Percentiles rank a stretch among this genome's conserved stretches.
These are phyloP conservation scores for Drosophila saltans DNA, from an alignment of 1,140 invertebrate genomes.

Conservation along the genomic window DNA sequence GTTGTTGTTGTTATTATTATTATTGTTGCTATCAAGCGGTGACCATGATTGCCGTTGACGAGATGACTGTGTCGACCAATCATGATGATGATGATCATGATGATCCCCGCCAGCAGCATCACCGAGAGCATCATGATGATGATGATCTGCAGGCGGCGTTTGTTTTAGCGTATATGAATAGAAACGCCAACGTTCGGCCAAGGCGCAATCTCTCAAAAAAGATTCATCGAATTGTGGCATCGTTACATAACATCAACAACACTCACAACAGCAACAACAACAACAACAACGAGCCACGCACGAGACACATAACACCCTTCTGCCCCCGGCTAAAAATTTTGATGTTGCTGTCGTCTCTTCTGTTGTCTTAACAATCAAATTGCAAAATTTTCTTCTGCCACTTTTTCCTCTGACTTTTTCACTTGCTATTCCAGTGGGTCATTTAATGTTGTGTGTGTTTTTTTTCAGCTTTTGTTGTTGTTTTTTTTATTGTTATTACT, in stretches of 20 bases:
- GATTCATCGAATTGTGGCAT: conserved; percentile 82
- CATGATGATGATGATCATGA: conserved; percentile 23
- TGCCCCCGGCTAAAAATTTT: not conserved
- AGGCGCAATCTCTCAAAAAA: conserved; percentile 75
- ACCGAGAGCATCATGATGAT: conserved; percentile 5
- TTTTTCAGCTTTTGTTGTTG: not conserved
- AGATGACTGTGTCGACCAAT: not conserved
- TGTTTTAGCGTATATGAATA: conserved; percentile 74
- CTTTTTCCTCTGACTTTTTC: not conserved
- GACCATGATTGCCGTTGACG: conserved; percentile 45
- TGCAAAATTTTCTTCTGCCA: not conserved
- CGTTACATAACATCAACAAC: conserved; percentile 60
- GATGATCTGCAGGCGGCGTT: conserved; percentile 16
- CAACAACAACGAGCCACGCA: conserved; percentile 5
- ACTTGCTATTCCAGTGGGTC: not conserved
- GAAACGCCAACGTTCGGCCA: conserved; percentile 69
- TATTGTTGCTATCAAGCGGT: conserved; percentile 53
- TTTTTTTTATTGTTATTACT: not conserved
- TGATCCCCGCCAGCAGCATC: conserved; percentile 7
- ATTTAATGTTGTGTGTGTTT: no score
- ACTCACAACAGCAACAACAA: conserved; percentile 13
- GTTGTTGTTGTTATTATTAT: conserved; percentile 11
- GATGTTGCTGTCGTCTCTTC: not conserved
- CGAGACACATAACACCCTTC: conserved; percentile 24
- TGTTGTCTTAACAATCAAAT: not conserved